These are phyloP conservation scores for Gracilinanus agilis DNA, from an alignment of 2,113 vertebrate species.

Conservation along the genomic window DNA sequence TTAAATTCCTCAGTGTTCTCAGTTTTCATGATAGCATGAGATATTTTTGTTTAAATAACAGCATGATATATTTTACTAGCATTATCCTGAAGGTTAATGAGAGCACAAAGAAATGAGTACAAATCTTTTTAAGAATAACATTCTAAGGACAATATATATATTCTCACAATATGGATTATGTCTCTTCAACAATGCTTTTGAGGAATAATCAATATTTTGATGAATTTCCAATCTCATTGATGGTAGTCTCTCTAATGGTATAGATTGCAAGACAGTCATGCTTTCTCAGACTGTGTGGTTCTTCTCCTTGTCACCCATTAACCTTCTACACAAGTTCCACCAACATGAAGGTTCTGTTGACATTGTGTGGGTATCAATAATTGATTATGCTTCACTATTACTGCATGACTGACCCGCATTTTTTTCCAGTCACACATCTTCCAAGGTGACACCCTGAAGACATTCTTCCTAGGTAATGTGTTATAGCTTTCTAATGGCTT, in stretches of 20 bases:
- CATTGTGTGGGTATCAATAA: neutral
- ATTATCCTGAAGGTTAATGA: slow-evolving; percentile 22
- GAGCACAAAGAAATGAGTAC: slow-evolving; percentile 10
- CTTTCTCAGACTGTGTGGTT: neutral
- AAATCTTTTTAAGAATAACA: slow-evolving; percentile 63
- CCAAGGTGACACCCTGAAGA: neutral
- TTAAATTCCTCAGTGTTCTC: slow-evolving; percentile 71
- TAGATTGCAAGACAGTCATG: neutral
- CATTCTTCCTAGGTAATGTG: neutral
- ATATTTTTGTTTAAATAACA: slow-evolving; percentile 50
- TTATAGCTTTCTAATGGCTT: neutral
- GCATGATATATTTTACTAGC: slow-evolving; percentile 45
- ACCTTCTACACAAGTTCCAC: neutral
- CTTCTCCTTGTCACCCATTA: neutral
- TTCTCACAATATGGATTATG: slow-evolving; percentile 50
- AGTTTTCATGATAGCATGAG: slow-evolving; percentile 61
- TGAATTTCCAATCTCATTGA: neutral
- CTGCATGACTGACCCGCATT: neutral
- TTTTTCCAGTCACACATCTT: neutral
- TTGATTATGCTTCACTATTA: neutral
- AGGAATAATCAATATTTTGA: neutral
- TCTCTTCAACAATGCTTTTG: slow-evolving; percentile 44
- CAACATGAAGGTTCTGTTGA: neutral
- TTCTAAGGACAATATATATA: slow-evolving; percentile 58
- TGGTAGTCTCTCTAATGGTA: neutral